phyloP scores from a whole-genome alignment of 2,113 vertebrate genomes.

The Gulo gulo region DNA sequence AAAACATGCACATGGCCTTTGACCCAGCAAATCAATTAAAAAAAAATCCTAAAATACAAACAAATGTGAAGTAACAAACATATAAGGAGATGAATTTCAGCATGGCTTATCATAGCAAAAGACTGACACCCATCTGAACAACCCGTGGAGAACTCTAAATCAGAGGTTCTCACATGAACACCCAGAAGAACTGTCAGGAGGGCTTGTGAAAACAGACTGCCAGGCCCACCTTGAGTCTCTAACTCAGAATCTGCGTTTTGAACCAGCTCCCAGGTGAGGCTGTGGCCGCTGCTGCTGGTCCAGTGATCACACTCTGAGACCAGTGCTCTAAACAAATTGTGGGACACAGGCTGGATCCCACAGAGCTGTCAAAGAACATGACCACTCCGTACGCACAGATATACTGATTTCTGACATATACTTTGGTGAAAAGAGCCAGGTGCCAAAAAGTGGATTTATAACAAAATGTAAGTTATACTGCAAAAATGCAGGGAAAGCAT shows the following conservation, averaged over 20 bases:
- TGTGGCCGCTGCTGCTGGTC: too few species aligned
- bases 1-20: background rate
- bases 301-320: background rate
- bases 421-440: background rate
- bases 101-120: background rate
- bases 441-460: background rate
- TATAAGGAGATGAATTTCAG: background rate
- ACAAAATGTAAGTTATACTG: background rate
- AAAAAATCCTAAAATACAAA: background rate
- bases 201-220: background rate
- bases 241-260: background rate
- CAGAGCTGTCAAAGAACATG: background rate
- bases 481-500: background rate
- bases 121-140: background rate
- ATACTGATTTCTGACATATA: background rate
- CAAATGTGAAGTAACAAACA: background rate
- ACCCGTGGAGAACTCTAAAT: background rate
- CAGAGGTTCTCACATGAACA: background rate
- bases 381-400: background rate
- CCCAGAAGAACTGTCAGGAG: background rate
- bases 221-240: background rate
- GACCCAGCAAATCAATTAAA: background rate
- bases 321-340: background rate
- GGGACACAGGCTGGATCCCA: rapidly evolving
- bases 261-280: background rate